Evolutionary conservation across 2,888 invertebrate genomes (phyloP), one percentile per base, ranked within the genome.

Genomic region (Chaitophorus viminalis): DNA sequence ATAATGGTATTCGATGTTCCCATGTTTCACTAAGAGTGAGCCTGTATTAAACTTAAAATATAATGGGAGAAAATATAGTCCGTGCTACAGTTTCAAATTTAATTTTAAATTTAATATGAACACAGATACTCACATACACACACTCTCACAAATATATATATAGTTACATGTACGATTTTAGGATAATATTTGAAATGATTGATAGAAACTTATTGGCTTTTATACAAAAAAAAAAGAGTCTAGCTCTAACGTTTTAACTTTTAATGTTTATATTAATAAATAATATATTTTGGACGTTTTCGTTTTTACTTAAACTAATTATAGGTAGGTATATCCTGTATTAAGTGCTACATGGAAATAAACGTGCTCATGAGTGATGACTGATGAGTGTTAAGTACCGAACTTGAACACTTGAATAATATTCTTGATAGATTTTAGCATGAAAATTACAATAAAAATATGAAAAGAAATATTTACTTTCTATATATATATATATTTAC

Each of bases 1-100:
- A 76, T 84, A 76, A 84, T 84, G 18, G 39, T 9, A 65, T 76
- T 76, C 25, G 11, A 3, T 39, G 75, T 84, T 85, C 77, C 65
- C 84, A 77, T 68, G 33, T 46, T 82, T 46, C 70, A 70, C 76
- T 46, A 65, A 65, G 65, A 21, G n/a, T 77, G 46, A n/a, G 18
- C 52, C 39, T 17, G 25, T 52, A 25, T 52, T 85, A n/a, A 31
- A 70, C 31, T 31, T 60, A 70, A 68, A 68, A 77, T 85, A 33
- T 33, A 70, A 70, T n/a, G 36, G 11, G 31, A 84, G 68, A 68
- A 85, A 33, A 84, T 25, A 83, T 25, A 83, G 1, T 39, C 33
- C 17, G 29, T 29, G n/a, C 65, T 46, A 31, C 8, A 25, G 14
- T 76, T 84, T 84, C 36, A 29, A 76, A 76, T 46, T 39, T 75